Evolutionary conservation across 2,113 vertebrate genomes (phyloP), one percentile per base, ranked within the genome.

Genomic region (Scomber colias): DNA sequence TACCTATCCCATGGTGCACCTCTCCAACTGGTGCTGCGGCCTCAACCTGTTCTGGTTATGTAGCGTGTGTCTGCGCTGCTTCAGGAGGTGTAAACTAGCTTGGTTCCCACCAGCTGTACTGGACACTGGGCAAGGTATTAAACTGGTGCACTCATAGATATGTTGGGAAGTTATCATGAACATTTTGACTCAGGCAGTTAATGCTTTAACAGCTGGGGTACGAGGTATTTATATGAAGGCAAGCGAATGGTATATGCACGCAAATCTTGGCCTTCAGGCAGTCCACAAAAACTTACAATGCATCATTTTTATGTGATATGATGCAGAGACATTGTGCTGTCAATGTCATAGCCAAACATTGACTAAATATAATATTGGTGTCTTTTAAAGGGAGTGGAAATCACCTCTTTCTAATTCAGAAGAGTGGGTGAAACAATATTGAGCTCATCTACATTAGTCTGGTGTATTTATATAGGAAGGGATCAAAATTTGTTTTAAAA

Each of bases 1-100:
- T 44, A 98, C 96, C 0, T 99, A 97, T 27, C 98, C 98, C 0
- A 87, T 99, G 65, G 96, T 99, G 73, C 95, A 98, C 87, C 86
- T 99, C 72, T 97, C 97, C 81, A 98, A 98, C 94, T 99, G 98
- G 98, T 96, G 98, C 86, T 98, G 97, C 61, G 97, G 97, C 59
- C 96, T 99, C 69, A 97, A 98, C 92, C 93, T 99, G 30, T 96
- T 98, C 79, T 98, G 97, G 97, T 81, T 96, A 7, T 99, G 98
- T 70, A 92, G 96, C 81, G 77, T 92, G 0, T 99, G 95, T 84
- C 96, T 98, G 72, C 97, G 96, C 83, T 99, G 98, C 89, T 95
- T 98, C 91, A 95, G 97, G 91, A 96, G 98, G 87, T 92, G 98
- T 77, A 99, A 99, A 92, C 95, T 99, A 77, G 95, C 94, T 66